Base-by-base conservation (phyloP, 23 tunicate species). In the Corella eumyota region DNA sequence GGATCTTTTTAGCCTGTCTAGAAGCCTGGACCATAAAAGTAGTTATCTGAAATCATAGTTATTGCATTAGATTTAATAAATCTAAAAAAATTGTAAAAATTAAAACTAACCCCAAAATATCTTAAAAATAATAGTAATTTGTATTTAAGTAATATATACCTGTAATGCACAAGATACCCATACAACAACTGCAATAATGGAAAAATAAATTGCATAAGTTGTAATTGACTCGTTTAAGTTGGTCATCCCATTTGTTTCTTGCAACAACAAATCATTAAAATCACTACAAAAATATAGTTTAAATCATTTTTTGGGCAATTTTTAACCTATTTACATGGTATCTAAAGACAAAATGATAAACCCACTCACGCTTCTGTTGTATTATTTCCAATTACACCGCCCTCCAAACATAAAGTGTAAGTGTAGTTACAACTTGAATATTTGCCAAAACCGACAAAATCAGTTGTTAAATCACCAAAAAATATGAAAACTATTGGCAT, bases 101-200 rank as follows among this genome's bases (percentile, higher is more conserved):
- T n/a, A n/a, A n/a, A n/a, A n/a, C n/a, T n/a, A n/a, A n/a, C n/a
- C n/a, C n/a, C n/a, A n/a, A n/a, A n/a, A n/a, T n/a, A n/a, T n/a
- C n/a, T n/a, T n/a, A n/a, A n/a, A n/a, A n/a, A n/a, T n/a, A n/a
- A n/a, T n/a, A n/a, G n/a, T n/a, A n/a, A n/a, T n/a, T n/a, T n/a
- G n/a, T n/a, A n/a, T n/a, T n/a, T n/a, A n/a, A n/a, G n/a, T n/a
- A n/a, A n/a, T n/a, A n/a, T 5, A 30, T 58, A 76, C 83, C 51
- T 76, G 83, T 4, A 66, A 30, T 2, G 45, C 61, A 3, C 83
- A 73, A 37, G 34, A 76, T n/a, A 76, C 36, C 83, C 83, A 76
- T 3, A 67, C 74, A 45, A 29, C 83, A 36, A 68, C 51, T 45
- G 74, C 83, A 46, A 76, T 37, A 5, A 47, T 31, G 3, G 74